Percentiles rank a stretch among this genome's conserved stretches.
phyloP scores from a whole-genome alignment of 1,140 invertebrate species.

The Heterodera schachtii region DNA sequence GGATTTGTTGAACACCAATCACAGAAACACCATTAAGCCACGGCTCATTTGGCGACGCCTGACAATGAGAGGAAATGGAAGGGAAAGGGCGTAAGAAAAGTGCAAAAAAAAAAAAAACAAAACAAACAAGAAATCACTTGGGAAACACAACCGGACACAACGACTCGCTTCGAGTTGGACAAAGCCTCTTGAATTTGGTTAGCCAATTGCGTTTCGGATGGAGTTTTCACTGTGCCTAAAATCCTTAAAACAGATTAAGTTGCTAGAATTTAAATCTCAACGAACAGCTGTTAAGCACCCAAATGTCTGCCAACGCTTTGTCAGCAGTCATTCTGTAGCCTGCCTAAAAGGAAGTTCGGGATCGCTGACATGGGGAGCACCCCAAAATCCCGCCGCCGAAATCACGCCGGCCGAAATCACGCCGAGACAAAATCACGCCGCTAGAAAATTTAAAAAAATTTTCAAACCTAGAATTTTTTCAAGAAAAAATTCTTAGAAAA shows the following conservation, averaged over 20 bases:
- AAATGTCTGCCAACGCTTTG: conserved; percentile 82
- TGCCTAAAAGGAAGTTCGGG: conserved; percentile 12
- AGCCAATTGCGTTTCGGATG: conserved; percentile 91
- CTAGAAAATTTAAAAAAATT: too few species aligned
- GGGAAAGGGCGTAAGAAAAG: too few species aligned
- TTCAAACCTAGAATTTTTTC: too few species aligned
- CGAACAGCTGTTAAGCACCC: conserved; percentile 95
- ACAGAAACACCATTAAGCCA: conserved; percentile 69
- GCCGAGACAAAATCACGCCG: too few species aligned
- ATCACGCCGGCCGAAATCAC: too few species aligned
- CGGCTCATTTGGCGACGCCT: conserved; percentile 57
- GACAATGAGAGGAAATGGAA: not conserved
- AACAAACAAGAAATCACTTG: conserved; percentile 69
- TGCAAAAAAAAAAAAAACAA: conserved; percentile 10
- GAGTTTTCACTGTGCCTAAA: conserved; percentile 79
- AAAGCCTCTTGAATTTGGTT: conserved; percentile 85
- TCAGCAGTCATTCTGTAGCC: conserved; percentile 70
- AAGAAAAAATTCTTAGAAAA: too few species aligned
- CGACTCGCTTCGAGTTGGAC: conserved; percentile 79
- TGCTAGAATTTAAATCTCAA: conserved; percentile 16
- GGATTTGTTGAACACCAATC: conserved; percentile 95
- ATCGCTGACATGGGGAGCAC: too few species aligned
- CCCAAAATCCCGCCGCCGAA: too few species aligned
- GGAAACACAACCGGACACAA: conserved; percentile 93
- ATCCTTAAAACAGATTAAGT: conserved; percentile 4